Percentiles rank a stretch among this genome's conserved stretches.
These are phyloP conservation scores for Thomomys bottae DNA, from an alignment of 2,113 vertebrate genomes.

Conservation along the genomic window DNA sequence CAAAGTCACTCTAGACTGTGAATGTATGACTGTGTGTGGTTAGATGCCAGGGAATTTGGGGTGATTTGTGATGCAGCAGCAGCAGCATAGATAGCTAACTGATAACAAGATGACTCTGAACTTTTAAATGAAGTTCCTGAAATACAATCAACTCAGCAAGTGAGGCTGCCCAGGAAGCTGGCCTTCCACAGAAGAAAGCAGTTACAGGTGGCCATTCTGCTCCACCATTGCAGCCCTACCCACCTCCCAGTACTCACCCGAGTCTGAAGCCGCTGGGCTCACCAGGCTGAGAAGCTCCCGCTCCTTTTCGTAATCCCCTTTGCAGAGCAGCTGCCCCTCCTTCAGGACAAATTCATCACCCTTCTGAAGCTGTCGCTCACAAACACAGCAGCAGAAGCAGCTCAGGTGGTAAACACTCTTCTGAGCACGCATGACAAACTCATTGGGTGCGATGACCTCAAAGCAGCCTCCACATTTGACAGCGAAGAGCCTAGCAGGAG, in stretches of 20 bases:
- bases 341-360: conserved; percentile 96
- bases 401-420: conserved; percentile 95
- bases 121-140: not conserved
- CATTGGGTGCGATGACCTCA: conserved; percentile 90
- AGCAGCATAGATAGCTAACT: not conserved
- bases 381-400: conserved; percentile 97
- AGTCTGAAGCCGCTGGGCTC: conserved; percentile 92
- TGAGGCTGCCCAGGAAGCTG: not conserved
- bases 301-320: conserved; percentile 93
- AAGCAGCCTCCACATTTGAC: conserved; percentile 93
- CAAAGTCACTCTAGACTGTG: not conserved
- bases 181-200: not conserved
- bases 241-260: conserved; percentile 85
- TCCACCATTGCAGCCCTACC: accelerated
- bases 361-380: conserved; percentile 94
- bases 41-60: accelerated
- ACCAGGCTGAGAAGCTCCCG: conserved; percentile 88
- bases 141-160: not conserved
- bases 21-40: accelerated
- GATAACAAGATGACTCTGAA: no score
- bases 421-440: conserved; percentile 96
- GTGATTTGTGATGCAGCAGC: not conserved
- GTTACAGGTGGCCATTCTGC: accelerated
- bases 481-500: conserved; percentile 89
- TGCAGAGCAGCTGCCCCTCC: conserved; percentile 95